Evolutionary conservation across 2,113 vertebrate genomes (phyloP).

Genomic region (Bujurquina vittata): DNA sequence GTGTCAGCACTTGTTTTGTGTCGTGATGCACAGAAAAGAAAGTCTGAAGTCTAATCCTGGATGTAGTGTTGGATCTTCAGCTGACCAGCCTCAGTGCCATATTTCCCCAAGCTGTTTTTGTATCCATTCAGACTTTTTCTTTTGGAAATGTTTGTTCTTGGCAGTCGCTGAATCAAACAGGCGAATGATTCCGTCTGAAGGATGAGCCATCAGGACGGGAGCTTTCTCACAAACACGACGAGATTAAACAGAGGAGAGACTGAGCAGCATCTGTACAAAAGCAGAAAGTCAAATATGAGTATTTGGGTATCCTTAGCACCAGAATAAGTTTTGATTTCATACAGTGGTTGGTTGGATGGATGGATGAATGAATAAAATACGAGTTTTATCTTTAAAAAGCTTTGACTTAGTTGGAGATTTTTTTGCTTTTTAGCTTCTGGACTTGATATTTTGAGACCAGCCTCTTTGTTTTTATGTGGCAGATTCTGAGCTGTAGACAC

Average conservation of each 20-base stretch:
- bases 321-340: background rate
- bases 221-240: background rate
- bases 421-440: no score
- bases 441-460: no score
- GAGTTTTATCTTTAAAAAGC: no score
- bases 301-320: background rate
- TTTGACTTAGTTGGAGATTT: no score
- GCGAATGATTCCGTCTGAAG: background rate
- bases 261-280: background rate
- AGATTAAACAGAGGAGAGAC: background rate
- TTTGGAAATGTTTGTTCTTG: background rate
- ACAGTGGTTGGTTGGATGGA: no score
- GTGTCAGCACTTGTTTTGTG: background rate
- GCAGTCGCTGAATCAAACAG: background rate
- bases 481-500: background rate
- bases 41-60: background rate
- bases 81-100: background rate
- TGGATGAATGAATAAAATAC: no score
- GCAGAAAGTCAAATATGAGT: background rate
- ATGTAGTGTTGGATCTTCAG: background rate
- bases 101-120: background rate
- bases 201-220: background rate
- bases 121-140: constrained; percentile 16
- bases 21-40: background rate
- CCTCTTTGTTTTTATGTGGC: no score